Conservation (phyloP, 2,113 vertebrate genomes). For the Muntiacus muntjak region DNA sequence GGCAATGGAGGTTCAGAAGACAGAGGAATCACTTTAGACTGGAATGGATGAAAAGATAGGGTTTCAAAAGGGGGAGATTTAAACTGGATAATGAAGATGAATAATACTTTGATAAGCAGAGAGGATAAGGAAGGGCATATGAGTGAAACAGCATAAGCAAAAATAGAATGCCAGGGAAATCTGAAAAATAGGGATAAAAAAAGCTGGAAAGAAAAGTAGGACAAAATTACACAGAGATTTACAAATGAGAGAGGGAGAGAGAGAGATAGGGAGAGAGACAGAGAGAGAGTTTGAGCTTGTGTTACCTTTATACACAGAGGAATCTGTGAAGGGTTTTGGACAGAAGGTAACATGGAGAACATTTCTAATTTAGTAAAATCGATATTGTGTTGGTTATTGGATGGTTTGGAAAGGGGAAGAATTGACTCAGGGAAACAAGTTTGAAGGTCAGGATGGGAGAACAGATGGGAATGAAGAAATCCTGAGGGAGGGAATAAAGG, state of each 20-base stretch:
- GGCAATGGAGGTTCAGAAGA: background rate
- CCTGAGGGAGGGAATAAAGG: background rate
- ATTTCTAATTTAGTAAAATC: background rate
- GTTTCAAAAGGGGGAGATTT: background rate
- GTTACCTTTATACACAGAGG: background rate
- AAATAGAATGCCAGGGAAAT: background rate
- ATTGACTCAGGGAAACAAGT: background rate
- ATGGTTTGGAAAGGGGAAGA: background rate
- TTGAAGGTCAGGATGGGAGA: background rate
- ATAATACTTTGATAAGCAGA: background rate
- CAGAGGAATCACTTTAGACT: background rate
- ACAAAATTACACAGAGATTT: background rate
- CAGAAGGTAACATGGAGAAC: background rate
- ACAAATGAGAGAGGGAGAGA: background rate
- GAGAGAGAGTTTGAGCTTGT: background rate
- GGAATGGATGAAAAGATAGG: background rate
- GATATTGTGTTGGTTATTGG: background rate
- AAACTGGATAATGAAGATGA: background rate
- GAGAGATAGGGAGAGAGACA: background rate
- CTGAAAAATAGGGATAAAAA: background rate
- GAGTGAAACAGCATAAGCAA: background rate
- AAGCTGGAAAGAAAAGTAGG: background rate
- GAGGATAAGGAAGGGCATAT: background rate
- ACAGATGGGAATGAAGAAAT: background rate
- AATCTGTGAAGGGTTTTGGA: background rate